Evolutionary conservation across 2,113 vertebrate genomes (phyloP).

Genomic region (Gymnobelideus leadbeateri): DNA sequence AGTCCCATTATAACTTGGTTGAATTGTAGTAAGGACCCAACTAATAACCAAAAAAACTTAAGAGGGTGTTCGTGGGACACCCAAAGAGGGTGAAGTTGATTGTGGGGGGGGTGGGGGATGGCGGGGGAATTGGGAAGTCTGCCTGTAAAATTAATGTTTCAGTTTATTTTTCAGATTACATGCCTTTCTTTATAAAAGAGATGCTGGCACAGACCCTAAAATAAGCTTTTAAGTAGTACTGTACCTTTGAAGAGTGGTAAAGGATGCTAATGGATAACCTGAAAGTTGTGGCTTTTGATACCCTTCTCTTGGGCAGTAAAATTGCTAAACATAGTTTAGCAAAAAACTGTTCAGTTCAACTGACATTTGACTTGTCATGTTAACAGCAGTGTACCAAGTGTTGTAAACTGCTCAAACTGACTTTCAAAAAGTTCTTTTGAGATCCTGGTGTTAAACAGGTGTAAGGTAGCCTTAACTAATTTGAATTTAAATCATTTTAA

Average conservation of each 20-base stretch:
- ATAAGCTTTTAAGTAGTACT: constrained; percentile 87
- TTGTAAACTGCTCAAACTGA: constrained; percentile 81
- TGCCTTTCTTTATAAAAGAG: constrained; percentile 89
- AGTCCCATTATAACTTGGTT: constrained; percentile 71
- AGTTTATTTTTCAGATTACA: constrained; percentile 92
- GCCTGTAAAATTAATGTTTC: constrained; percentile 88
- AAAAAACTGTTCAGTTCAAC: constrained; percentile 78
- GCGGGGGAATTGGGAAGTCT: constrained; percentile 79
- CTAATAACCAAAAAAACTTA: constrained; percentile 54
- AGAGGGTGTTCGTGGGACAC: constrained; percentile 86
- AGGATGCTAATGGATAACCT: constrained; percentile 86
- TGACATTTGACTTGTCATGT: constrained; percentile 78
- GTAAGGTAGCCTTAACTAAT: constrained; percentile 74
- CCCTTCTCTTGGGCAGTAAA: constrained; percentile 81
- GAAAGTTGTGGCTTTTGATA: constrained; percentile 84
- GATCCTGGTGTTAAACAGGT: constrained; percentile 72
- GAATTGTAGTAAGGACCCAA: constrained; percentile 73
- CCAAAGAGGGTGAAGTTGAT: constrained; percentile 78
- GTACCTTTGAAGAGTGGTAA: constrained; percentile 88
- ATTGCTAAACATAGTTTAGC: constrained; percentile 81
- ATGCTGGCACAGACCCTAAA: constrained; percentile 89
- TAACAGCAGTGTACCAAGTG: constrained; percentile 66
- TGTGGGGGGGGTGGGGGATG: constrained; percentile 81
- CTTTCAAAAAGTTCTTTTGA: constrained; percentile 79
- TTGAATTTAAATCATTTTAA: constrained; percentile 78